A percentile compares a stretch with the other conserved stretches of the same genome.
phyloP scores from a whole-genome alignment of 2,888 invertebrate species.

The Tyria jacobaeae region DNA sequence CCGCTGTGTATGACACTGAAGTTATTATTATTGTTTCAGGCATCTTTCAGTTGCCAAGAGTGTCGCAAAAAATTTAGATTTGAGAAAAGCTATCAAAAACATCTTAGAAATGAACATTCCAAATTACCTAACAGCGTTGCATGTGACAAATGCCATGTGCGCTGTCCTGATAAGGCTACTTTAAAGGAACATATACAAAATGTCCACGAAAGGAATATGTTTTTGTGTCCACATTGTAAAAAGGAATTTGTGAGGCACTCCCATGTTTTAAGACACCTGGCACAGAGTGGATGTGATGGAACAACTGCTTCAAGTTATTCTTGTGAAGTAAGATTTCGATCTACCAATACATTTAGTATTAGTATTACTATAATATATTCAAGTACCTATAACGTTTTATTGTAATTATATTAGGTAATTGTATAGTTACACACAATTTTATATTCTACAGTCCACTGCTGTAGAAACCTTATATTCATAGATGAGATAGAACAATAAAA shows the following conservation, averaged over 20 bases:
- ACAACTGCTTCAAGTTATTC: slow-evolving; percentile 54
- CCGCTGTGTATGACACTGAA: no score
- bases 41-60: slow-evolving; percentile 73
- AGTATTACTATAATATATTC: not conserved
- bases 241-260: slow-evolving; percentile 91
- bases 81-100: slow-evolving; percentile 88
- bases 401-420: not conserved
- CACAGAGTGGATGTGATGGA: slow-evolving; percentile 90
- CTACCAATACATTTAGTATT: not conserved
- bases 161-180: slow-evolving; percentile 87
- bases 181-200: slow-evolving; percentile 89
- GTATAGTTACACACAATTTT: no score
- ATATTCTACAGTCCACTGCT: no score
- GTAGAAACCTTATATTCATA: no score
- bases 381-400: no score
- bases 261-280: slow-evolving; percentile 90
- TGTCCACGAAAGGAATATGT: slow-evolving; percentile 83
- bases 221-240: slow-evolving; percentile 89
- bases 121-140: slow-evolving; percentile 84
- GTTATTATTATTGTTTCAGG: slow-evolving; percentile 39
- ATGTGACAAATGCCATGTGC: slow-evolving; percentile 89
- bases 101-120: slow-evolving; percentile 90
- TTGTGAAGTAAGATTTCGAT: slow-evolving; percentile 71
- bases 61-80: slow-evolving; percentile 92
- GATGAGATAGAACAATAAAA: no score